Conservation (phyloP, 2,888 invertebrate genomes). For the Metallyticus violacea region DNA sequence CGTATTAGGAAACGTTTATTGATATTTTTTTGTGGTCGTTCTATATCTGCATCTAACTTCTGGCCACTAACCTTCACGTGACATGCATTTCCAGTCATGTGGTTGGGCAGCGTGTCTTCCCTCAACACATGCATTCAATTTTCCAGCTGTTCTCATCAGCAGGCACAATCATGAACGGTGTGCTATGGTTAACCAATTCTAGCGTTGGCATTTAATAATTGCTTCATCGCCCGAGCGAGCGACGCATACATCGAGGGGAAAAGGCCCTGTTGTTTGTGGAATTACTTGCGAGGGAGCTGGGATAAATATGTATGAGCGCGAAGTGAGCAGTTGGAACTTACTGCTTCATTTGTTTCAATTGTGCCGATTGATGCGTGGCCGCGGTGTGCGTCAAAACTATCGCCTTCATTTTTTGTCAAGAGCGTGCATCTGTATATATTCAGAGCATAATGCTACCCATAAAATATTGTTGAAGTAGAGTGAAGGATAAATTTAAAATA, state of each 20-base stretch:
- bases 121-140: not conserved
- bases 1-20: no score
- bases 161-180: not conserved
- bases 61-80: not conserved
- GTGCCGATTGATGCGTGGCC: not conserved
- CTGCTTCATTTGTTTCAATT: not conserved
- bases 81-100: not conserved
- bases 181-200: not conserved
- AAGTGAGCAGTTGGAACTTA: not conserved
- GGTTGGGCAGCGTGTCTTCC: no score
- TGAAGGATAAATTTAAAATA: no score
- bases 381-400: no score
- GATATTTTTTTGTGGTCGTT: no score
- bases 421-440: no score
- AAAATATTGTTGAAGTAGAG: no score
- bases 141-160: not conserved
- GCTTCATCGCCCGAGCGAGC: not conserved
- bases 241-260: not conserved
- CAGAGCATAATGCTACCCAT: no score
- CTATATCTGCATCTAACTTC: no score
- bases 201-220: not conserved
- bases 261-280: not conserved
- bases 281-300: not conserved
- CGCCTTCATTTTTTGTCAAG: not conserved
- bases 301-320: not conserved